A percentile compares a stretch with the other conserved stretches of the same genome.
These are phyloP conservation scores for Oxyura jamaicensis DNA, from an alignment of 2,113 vertebrate genomes.

Conservation along the genomic window DNA sequence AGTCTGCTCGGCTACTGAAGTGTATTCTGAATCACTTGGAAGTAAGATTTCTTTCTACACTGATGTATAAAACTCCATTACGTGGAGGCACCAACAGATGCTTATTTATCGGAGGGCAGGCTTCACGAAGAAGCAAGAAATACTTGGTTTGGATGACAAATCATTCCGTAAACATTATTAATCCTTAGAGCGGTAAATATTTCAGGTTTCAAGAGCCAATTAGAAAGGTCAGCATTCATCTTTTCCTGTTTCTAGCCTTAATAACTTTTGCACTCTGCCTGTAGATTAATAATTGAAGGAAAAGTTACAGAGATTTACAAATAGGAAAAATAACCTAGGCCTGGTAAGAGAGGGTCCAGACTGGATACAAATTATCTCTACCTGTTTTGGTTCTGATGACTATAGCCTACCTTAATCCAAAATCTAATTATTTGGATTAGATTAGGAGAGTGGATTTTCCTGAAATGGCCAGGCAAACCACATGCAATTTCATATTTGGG, in stretches of 20 bases:
- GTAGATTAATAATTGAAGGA: constrained; percentile 33
- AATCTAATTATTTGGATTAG: constrained; percentile 64
- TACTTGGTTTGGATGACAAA: constrained; percentile 38
- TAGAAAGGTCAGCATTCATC: constrained; percentile 61
- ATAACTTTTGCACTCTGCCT: constrained; percentile 37
- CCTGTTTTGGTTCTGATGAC: constrained; percentile 39
- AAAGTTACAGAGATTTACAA: constrained; percentile 20
- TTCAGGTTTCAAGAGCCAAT: constrained; percentile 53
- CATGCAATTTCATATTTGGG: constrained; percentile 27
- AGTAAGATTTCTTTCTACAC: not conserved
- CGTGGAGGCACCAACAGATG: not conserved
- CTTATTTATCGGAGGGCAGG: constrained; percentile 10
- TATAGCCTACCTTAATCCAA: constrained; percentile 43
- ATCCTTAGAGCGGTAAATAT: not conserved
- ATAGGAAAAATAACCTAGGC: not conserved
- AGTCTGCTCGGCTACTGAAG: not conserved
- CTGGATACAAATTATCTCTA: constrained; percentile 20
- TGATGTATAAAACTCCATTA: not conserved
- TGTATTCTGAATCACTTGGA: not conserved
- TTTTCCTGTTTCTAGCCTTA: constrained; percentile 48
- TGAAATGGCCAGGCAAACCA: constrained; percentile 20
- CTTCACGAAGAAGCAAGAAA: constrained; percentile 43
- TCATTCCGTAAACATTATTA: constrained; percentile 27
- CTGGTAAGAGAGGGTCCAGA: not conserved
- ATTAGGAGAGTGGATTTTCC: constrained; percentile 46